Base-by-base conservation (phyloP, 2,797 vertebrate species). In the Peromyscus melanophrys region DNA sequence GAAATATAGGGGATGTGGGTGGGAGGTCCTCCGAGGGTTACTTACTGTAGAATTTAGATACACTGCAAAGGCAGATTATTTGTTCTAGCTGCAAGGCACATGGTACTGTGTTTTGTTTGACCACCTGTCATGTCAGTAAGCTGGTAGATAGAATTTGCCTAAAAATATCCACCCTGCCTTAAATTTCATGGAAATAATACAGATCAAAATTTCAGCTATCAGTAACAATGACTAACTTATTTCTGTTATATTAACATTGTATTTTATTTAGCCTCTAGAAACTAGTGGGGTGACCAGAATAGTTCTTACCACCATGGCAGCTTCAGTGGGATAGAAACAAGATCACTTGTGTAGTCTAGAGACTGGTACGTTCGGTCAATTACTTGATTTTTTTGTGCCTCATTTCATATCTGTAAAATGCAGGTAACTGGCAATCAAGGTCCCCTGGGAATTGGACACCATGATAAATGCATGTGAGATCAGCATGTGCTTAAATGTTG, bases 201-300 rank as follows among this genome's bases (percentile, higher is more conserved):
- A 63, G n/a, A 71, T 57, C 17, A 90, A 82, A 80, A 84, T 87
- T 27, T 92, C 52, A 78, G 12, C 57, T 77, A 40, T 82, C 49
- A 61, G 21, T 34, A 89, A 49, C 84, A 67, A 59, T 71, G 40
- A 21, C 37, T 81, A 71, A 76, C 34, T 86, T 63, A 23, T 90
- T 91, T 90, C 59, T 63, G 0, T 11, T 95, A 21, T 67, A 46
- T 80, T 76, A 75, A 63, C 88, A 95, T 71, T 86, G 14, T 77
- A 46, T 92, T 95, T 96, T 93, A 76, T 97, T 92, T 71, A 94
- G 37, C 84, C 19, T 7, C 12, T 95, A 92, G 73, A 83, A 90
- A 83, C 40, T 84, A 23, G 11, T 69, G 27, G 43, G n/a, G 21
- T 82, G 55, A 10, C 13, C 2, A 94, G 37, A 91, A 59, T 82